Evolutionary conservation across 2,113 vertebrate species (phyloP), one percentile per base, ranked within the genome.

Genomic region (Bos indicus): DNA sequence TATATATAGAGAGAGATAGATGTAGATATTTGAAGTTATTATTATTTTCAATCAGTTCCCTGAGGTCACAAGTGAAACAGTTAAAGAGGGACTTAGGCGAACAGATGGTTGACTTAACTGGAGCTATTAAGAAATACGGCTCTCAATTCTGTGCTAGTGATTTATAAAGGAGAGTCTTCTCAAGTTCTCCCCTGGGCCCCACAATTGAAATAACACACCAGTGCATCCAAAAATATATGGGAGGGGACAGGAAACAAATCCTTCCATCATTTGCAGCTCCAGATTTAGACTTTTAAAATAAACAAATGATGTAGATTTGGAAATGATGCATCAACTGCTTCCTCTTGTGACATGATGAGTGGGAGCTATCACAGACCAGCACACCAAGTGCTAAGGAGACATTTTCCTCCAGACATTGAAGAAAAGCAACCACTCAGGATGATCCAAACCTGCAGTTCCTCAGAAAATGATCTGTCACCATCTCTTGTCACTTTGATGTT

Each of bases 271-370:
- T 98, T 98, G 93, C 93, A 97, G 97, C 56, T 95, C 89, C 54
- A 67, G 52, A 89, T 86, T 84, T 94, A 96, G 60, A 94, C 87
- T 90, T 88, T 23, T 90, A 88, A 91, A 36, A 81, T 89, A 97
- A 97, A 96, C 96, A 98, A 98, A 98, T 97, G 48, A 9, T 59
- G n/a, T 77, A 19, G 57, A 94, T 94, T 97, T 97, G 87, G 56
- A 94, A 95, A 95, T 64, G 83, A 81, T 56, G 7, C 36, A 48
- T 89, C 91, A 59, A 8, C 71, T 83, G 43, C 93, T 93, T 93
- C 83, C 91, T 94, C 89, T 83, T 90, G 6, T 86, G 67, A 83
- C 77, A 40, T 30, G 30, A 86, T 15, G 2, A 56, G 19, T 28
- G 11, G 84, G 36, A 92, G 54, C 30, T 77, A 48, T 28, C 36